phyloP scores from a whole-genome alignment of 2,888 invertebrate species.

The Drosophila macrospina region DNA sequence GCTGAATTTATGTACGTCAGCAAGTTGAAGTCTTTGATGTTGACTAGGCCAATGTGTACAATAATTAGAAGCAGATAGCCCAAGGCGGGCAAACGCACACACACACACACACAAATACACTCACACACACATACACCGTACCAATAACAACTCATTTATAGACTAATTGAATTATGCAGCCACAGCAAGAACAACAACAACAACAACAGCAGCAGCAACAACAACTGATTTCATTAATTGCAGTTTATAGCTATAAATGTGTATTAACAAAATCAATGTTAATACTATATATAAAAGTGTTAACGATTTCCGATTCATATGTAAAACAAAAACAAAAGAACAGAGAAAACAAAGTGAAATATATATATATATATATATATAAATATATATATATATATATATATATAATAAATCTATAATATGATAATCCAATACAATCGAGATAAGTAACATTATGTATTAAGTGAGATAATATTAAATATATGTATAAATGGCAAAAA shows the following conservation, averaged over 20 bases:
- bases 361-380: conserved; percentile 35
- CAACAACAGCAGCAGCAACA: conserved; percentile 18
- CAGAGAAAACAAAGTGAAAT: conserved; percentile 32
- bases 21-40: conserved; percentile 53
- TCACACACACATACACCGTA: conserved; percentile 11
- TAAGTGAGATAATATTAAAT: conserved; percentile 68
- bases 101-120: conserved; percentile 5
- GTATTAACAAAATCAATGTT: conserved; percentile 16
- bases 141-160: conserved; percentile 50
- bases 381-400: conserved; percentile 24
- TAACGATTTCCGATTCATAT: conserved; percentile 45
- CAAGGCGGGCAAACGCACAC: conserved; percentile 1
- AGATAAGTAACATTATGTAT: conserved; percentile 66
- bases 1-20: conserved; percentile 24
- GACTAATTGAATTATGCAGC: conserved; percentile 52
- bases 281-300: conserved; percentile 1
- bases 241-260: conserved; percentile 11
- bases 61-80: conserved; percentile 30
- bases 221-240: conserved; percentile 30
- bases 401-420: conserved; percentile 44
- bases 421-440: conserved; percentile 63
- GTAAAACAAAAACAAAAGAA: conserved; percentile 40
- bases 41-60: conserved; percentile 44
- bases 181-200: conserved; percentile 15
- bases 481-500: conserved; percentile 79